phyloP scores from a whole-genome alignment of 2,888 invertebrate species.

The Rhamnusium bicolor region DNA sequence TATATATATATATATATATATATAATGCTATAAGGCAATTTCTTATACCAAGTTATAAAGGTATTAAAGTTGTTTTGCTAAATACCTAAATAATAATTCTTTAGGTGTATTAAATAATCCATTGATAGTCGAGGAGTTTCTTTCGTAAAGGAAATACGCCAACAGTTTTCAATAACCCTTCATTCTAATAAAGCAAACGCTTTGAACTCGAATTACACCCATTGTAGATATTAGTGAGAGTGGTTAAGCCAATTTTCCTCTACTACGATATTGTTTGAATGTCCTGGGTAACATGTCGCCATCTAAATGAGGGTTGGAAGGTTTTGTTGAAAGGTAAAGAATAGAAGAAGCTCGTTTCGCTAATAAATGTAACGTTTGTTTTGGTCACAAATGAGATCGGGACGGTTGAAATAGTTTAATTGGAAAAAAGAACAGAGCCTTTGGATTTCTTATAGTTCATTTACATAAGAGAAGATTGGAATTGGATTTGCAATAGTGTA shows the following conservation, averaged over 20 bases:
- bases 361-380: constrained; percentile 6
- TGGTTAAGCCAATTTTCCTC: constrained; percentile 5
- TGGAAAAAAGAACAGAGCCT: not conserved
- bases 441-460: not conserved
- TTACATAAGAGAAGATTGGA: constrained; percentile 2
- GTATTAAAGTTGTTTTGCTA: too few species aligned
- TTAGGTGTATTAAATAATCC: too few species aligned
- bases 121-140: too few species aligned
- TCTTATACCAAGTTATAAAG: too few species aligned
- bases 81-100: too few species aligned
- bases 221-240: not conserved
- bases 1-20: too few species aligned
- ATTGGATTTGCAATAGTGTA: not conserved
- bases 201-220: not conserved
- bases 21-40: too few species aligned
- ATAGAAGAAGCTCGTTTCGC: not conserved
- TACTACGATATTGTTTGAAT: constrained; percentile 4
- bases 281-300: not conserved
- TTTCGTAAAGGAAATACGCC: not conserved
- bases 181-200: not conserved
- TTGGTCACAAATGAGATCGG: not conserved
- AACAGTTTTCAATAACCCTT: not conserved
- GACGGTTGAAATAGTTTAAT: not conserved
- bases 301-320: not conserved
- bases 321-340: constrained; percentile 9